Evolutionary conservation across 92 coral and sea anemone species (phyloP).

Genomic region (Palythoa heliodiscus): DNA sequence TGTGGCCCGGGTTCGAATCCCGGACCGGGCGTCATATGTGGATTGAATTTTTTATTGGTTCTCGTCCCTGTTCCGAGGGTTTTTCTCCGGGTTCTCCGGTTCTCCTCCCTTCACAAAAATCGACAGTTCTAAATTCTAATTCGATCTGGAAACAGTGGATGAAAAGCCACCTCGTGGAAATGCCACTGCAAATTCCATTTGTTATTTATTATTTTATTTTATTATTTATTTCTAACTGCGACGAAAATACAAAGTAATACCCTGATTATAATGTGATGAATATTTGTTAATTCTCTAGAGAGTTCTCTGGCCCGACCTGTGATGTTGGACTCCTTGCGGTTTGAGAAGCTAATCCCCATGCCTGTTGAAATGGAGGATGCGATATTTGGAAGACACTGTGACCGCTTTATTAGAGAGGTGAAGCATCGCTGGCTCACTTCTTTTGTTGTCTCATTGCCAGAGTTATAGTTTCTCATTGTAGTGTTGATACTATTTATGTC

Average conservation of each 20-base stretch:
- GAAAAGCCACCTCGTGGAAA: too few species aligned
- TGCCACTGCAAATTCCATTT: too few species aligned
- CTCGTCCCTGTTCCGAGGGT: too few species aligned
- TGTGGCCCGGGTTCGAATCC: too few species aligned
- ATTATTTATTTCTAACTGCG: not conserved
- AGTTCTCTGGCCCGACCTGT: constrained; percentile 63
- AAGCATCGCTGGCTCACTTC: not conserved
- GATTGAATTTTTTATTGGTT: too few species aligned
- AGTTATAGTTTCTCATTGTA: not conserved
- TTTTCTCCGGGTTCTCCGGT: too few species aligned
- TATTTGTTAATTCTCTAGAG: constrained; percentile 35
- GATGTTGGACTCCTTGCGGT: constrained; percentile 52
- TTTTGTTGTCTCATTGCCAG: not conserved
- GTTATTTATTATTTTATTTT: not conserved
- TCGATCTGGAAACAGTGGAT: too few species aligned
- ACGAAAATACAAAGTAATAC: too few species aligned
- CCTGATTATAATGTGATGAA: too few species aligned
- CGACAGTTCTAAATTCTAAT: too few species aligned
- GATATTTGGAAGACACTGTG: constrained; percentile 72
- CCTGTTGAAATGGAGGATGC: constrained; percentile 88
- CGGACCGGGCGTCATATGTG: too few species aligned
- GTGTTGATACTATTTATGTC: not conserved
- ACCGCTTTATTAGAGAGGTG: constrained; percentile 79
- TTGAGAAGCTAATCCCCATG: constrained; percentile 68
- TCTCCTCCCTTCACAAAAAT: too few species aligned